Percentiles rank a stretch among this genome's conserved stretches.
Evolutionary conservation across 2,113 vertebrate species (phyloP).

Genomic region (Notothenia rossii): DNA sequence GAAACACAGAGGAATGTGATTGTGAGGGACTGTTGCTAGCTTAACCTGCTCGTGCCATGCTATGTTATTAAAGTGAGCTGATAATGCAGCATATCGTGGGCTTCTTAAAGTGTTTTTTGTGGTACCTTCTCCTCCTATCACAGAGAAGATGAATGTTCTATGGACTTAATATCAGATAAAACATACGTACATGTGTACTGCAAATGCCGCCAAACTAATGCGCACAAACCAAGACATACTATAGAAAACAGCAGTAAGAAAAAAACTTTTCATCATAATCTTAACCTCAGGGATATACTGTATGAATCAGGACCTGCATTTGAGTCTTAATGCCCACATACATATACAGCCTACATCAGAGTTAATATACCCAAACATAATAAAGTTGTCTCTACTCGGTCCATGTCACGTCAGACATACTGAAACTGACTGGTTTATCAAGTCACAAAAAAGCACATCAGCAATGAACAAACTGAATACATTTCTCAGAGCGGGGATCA

Average conservation of each 20-base stretch:
- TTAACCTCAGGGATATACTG: background rate
- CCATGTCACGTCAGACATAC: background rate
- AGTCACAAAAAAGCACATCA: constrained; percentile 32
- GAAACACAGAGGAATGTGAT: constrained; percentile 38
- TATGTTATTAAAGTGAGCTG: constrained; percentile 44
- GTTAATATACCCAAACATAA: background rate
- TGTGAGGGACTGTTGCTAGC: constrained; percentile 31
- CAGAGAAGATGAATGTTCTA: background rate
- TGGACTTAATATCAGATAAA: background rate
- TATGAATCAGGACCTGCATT: background rate
- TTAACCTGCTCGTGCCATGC: constrained; percentile 45
- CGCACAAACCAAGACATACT: constrained; percentile 21
- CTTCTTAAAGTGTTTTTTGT: background rate
- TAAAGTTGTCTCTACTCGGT: background rate
- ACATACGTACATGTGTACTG: background rate
- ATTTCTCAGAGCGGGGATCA: constrained; percentile 54
- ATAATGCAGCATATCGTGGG: constrained; percentile 8
- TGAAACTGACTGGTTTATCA: constrained; percentile 1
- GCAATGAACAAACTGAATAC: constrained; percentile 30
- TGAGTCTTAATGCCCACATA: background rate
- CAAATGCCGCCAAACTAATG: constrained; percentile 41
- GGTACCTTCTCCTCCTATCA: background rate
- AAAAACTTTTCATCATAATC: background rate
- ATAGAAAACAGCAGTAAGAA: constrained; percentile 1
- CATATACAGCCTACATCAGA: background rate